phyloP scores from a whole-genome alignment of 2,888 invertebrate species.

The Tipula helvola region DNA sequence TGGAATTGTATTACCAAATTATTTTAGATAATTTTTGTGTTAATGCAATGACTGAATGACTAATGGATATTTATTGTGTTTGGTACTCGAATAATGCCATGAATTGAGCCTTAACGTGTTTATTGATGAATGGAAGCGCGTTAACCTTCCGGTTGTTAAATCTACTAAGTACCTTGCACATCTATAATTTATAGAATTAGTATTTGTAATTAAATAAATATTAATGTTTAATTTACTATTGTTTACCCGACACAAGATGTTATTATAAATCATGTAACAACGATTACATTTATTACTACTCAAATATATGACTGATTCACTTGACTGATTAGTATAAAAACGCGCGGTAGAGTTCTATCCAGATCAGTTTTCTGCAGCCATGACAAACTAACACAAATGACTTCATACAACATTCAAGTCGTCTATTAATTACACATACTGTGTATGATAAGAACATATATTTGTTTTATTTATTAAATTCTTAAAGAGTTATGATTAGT shows the following conservation, averaged over 20 bases:
- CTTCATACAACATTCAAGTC: background rate
- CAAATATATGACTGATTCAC: background rate
- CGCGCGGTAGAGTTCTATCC: background rate
- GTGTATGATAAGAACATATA: background rate
- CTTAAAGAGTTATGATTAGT: background rate
- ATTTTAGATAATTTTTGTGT: background rate
- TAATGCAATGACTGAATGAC: background rate
- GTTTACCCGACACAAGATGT: background rate
- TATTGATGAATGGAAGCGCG: background rate
- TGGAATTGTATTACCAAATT: background rate
- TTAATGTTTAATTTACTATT: background rate
- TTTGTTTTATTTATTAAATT: background rate
- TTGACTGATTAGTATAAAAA: background rate
- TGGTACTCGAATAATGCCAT: background rate
- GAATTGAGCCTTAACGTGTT: background rate
- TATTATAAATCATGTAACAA: background rate
- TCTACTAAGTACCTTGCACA: background rate
- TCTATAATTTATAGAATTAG: background rate
- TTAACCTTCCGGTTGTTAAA: background rate
- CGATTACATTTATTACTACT: background rate
- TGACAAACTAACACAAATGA: background rate
- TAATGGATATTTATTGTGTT: background rate
- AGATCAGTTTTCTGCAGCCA: too few species aligned
- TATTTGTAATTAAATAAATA: background rate
- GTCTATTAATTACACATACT: background rate